Base-by-base conservation (phyloP, 2,797 vertebrate species). In the Hafferia zeledoni region DNA sequence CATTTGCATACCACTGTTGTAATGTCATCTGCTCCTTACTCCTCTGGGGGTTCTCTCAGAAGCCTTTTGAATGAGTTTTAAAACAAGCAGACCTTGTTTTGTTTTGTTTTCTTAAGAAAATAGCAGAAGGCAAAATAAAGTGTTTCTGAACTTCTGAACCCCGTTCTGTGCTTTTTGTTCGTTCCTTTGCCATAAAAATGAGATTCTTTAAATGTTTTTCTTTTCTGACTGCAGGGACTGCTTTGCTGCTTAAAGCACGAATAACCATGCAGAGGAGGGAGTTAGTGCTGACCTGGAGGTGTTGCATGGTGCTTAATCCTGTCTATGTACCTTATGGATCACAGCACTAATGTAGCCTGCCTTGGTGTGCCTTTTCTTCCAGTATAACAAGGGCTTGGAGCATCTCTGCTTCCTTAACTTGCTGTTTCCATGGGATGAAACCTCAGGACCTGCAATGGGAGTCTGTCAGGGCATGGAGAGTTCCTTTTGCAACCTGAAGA, bases 101-200 rank as follows among this genome's bases (percentile, higher is more conserved):
- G 87, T 96, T 93, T 94, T 95, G 92, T 96, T 96, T 96, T 94
- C 90, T 87, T 94, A 94, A 94, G 84, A 93, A 96, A 96, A 90
- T 91, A 95, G 93, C 92, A 92, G 93, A 95, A 96, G 93, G 92
- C 91, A 95, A 96, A 94, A 90, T 94, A 95, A 96, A 94, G 93
- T 82, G 85, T 93, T 94, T 94, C 93, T 87, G 89, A 95, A 94
- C 93, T 95, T 95, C 80, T 96, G 94, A 95, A 95, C 80, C 60
- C 93, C 11, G 78, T 94, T 95, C 80, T 88, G 95, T 96, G 93
- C 85, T 94, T 89, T 94, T 94, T 96, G 43, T 95, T 92, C 13
- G 0, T 94, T 96, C 55, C 43, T 75, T 92, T 96, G 75, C 76
- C 76, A 12, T 78, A 82, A 90, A 86, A 90, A 65, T 61, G 19